A percentile compares a stretch with the other conserved stretches of the same genome.
These are phyloP conservation scores for Ceyx melanurus DNA, from an alignment of 2,113 vertebrate species.

Conservation along the genomic window DNA sequence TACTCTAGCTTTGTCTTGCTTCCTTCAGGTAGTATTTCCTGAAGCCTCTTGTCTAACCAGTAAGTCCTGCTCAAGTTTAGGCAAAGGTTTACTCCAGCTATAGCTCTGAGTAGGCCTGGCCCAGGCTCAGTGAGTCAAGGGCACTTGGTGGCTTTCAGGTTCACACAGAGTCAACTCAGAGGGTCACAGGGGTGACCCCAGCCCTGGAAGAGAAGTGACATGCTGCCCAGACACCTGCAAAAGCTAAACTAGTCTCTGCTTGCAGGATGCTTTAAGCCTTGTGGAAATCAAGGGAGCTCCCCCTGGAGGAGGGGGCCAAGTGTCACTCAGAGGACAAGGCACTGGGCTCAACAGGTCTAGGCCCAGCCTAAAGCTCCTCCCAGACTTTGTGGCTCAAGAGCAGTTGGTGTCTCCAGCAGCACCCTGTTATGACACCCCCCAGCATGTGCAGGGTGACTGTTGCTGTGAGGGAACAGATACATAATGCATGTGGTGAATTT, in stretches of 20 bases:
- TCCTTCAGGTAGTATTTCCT: not conserved
- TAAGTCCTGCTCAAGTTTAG: not conserved
- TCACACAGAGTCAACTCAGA: not conserved
- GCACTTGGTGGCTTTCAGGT: not conserved
- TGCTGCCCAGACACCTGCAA: not conserved
- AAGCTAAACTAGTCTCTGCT: not conserved
- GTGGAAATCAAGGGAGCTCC: not conserved
- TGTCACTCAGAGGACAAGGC: not conserved
- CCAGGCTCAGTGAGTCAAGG: not conserved
- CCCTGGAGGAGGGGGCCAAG: not conserved
- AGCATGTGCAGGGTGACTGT: not conserved
- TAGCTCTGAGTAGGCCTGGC: not conserved
- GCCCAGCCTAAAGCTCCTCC: not conserved
- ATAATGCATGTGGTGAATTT: slow-evolving; percentile 32
- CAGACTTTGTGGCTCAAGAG: not conserved
- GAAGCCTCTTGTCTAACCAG: not conserved
- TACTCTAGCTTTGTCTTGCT: not conserved
- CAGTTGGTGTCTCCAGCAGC: not conserved
- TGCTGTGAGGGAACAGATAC: not conserved
- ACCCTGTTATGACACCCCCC: not conserved
- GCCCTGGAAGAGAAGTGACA: not conserved
- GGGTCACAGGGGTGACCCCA: not conserved
- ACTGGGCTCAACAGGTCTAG: not conserved
- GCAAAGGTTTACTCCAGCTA: not conserved
- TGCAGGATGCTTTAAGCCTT: not conserved